phyloP scores from a whole-genome alignment of 2,113 vertebrate genomes.

The Tychaedon coryphoeus region DNA sequence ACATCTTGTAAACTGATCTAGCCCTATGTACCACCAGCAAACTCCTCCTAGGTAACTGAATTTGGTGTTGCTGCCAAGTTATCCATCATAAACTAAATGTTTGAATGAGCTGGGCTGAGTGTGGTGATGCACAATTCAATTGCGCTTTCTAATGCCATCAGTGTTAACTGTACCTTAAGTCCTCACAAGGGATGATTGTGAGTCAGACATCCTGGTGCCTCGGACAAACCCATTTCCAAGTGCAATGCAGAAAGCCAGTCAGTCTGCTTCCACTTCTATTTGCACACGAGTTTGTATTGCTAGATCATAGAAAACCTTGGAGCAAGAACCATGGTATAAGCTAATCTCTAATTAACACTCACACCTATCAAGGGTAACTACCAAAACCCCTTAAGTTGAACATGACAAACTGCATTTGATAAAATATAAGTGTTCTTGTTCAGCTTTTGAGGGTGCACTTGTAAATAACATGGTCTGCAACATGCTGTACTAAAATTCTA shows the following conservation, averaged over 20 bases:
- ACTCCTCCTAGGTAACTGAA: not conserved
- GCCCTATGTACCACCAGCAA: not conserved
- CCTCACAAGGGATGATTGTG: rapidly evolving
- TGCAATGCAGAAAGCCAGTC: not conserved
- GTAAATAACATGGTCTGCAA: not conserved
- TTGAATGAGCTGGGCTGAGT: not conserved
- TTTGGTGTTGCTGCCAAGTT: not conserved
- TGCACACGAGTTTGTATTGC: not conserved
- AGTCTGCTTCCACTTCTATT: not conserved
- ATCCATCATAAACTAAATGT: not conserved
- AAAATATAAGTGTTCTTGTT: not conserved
- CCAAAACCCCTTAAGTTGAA: rapidly evolving
- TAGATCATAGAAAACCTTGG: not conserved
- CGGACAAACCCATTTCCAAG: not conserved
- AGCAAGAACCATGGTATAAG: not conserved
- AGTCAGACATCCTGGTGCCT: not conserved
- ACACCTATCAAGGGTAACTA: rapidly evolving
- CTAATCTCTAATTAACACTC: not conserved
- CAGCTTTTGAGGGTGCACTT: not conserved
- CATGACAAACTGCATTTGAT: rapidly evolving
- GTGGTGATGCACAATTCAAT: not conserved
- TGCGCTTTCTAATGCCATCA: not conserved
- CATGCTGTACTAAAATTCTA: not conserved
- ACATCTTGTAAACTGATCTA: not conserved
- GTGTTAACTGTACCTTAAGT: not conserved